Conservation (phyloP, 2,797 vertebrate genomes). For the Sphaeramia orbicularis region DNA sequence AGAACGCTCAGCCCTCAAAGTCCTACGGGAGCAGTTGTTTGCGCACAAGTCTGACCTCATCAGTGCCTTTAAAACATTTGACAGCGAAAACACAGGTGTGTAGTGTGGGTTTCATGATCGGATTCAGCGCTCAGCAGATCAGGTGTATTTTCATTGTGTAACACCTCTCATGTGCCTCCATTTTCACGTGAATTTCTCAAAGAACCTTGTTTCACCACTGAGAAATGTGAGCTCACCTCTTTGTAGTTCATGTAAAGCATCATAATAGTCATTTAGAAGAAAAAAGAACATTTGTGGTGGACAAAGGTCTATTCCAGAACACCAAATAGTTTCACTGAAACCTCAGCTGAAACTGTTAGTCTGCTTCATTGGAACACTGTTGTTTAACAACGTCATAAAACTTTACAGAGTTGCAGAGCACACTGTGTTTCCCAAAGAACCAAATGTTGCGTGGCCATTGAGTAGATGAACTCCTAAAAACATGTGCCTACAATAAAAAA, state of each 20-base stretch:
- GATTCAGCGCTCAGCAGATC: constrained; percentile 3
- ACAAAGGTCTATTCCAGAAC: not conserved
- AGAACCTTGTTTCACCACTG: not conserved
- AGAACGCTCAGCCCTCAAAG: constrained; percentile 92
- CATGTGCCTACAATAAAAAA: not conserved
- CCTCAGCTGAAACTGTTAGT: constrained; percentile 25
- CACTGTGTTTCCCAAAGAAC: too few species aligned
- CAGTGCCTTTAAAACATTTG: constrained; percentile 86
- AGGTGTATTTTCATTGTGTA: constrained; percentile 15
- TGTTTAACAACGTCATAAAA: not conserved
- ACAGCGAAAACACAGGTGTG: constrained; percentile 86
- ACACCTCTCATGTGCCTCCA: not conserved
- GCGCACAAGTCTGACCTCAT: constrained; percentile 92
- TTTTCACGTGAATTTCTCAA: not conserved
- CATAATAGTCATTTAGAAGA: constrained; percentile 33
- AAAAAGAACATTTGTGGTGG: not conserved
- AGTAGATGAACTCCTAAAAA: not conserved
- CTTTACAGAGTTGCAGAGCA: too few species aligned
- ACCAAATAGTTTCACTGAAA: constrained; percentile 62
- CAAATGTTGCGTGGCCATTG: not conserved
- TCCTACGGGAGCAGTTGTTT: constrained; percentile 92
- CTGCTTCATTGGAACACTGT: not conserved
- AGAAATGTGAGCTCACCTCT: constrained; percentile 46
- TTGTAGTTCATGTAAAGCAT: constrained; percentile 40
- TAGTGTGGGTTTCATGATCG: constrained; percentile 9